Evolutionary conservation across 2,888 invertebrate species (phyloP), one percentile per base, ranked within the genome.

Genomic region (Rhagonycha fulva): DNA sequence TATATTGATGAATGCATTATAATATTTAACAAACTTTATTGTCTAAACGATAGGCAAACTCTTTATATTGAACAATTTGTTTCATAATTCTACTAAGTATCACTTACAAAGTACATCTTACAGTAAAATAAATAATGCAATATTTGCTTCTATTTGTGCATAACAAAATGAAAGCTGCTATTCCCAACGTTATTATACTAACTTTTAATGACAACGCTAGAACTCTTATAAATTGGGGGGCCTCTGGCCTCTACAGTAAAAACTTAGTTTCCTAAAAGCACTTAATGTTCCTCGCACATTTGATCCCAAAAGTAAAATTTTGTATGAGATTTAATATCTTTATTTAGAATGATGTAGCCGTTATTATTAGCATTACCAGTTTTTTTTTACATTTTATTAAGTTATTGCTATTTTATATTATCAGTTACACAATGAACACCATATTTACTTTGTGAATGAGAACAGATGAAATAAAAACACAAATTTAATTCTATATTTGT

Each of bases 401-500:
- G 47, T 47, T 47, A 47, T 47, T 47, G 47, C n/a, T 47, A 47
- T 47, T 47, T 7, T 47, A 47, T 47, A 47, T 47, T 47, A 47
- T 47, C 47, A 47, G 47, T 47, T 47, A 47, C 47, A 47, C 47
- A 47, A 47, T 47, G 47, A 47, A 47, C 47, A 47, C 47, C 47
- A 66, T 66, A 26, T 66, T 66, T 66, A 26, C 26, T 26, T 66
- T 66, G 63, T 66, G 63, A 66, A 66, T 26, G 63, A 66, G 63
- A 66, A 66, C 63, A 66, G 63, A 66, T 66, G 63, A 66, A 66
- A 66, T 66, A 66, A 80, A 80, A 78, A 72, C 77, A 76, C 79
- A 81, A 79, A 81, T 81, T 81, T 78, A 75, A 80, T 79, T 80
- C 77, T 75, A 78, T 81, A 79, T 83, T 81, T 81, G 82, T 81